These are phyloP conservation scores for Oreochromis tanganicae DNA, from an alignment of 2,113 vertebrate species.

Conservation along the genomic window DNA sequence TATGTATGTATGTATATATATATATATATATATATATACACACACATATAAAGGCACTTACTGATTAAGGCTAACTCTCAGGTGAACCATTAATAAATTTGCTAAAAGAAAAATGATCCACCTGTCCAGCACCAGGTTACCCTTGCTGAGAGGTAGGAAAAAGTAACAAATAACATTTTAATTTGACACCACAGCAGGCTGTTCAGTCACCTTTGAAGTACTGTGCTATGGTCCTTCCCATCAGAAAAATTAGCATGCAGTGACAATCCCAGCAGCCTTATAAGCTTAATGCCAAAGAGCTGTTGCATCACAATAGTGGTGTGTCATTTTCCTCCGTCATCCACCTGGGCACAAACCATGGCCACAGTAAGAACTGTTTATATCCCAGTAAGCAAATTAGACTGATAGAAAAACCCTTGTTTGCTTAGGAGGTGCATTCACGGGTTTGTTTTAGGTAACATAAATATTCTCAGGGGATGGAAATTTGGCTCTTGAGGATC, in stretches of 20 bases:
- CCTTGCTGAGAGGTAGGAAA: background rate
- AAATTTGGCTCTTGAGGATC: slow-evolving; percentile 38
- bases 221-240: background rate
- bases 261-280: slow-evolving; percentile 17
- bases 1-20: accelerated
- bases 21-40: too few species aligned
- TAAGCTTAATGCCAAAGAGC: slow-evolving; percentile 27
- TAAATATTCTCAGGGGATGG: slow-evolving; percentile 49
- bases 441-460: slow-evolving; percentile 29
- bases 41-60: background rate
- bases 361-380: slow-evolving; percentile 1
- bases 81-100: background rate
- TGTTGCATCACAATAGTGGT: slow-evolving; percentile 28
- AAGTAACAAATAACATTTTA: slow-evolving; percentile 4
- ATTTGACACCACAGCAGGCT: slow-evolving; percentile 26
- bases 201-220: slow-evolving; percentile 25
- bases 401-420: background rate
- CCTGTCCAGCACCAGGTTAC: background rate
- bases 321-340: slow-evolving; percentile 19
- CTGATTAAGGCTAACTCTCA: background rate
- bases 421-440: background rate
- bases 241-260: slow-evolving; percentile 25
- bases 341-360: slow-evolving; percentile 4
- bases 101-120: background rate
- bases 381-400: slow-evolving; percentile 6